Base-by-base conservation (phyloP, 2,797 vertebrate species). In the Acipenser transmontanus region DNA sequence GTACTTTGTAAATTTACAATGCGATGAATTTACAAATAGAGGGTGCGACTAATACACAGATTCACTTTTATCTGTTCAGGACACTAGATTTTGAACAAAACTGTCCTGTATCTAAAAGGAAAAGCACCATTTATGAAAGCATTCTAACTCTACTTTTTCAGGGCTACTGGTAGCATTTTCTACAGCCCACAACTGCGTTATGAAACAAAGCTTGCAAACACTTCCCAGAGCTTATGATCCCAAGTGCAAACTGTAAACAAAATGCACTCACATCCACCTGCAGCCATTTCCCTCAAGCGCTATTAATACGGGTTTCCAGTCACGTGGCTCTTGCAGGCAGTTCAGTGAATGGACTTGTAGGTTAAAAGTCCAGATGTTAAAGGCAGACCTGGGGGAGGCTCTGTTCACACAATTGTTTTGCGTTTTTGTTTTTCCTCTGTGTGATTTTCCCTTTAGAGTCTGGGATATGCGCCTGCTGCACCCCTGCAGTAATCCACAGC, bases 401-500 rank as follows among this genome's bases (percentile, higher is more conserved):
- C 1, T 34, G 82, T 91, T 91, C 90, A 90, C 90, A 91, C 88
- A 75, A 91, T 91, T 91, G 88, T 91, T 91, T 82, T 75, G 66
- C 72, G 59, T 69, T 66, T 70, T 74, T 76, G 70, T 76, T 78
- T 81, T 91, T 87, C 87, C 86, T 80, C 76, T 70, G 59, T 64
- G 68, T 47, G 34, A 34, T 34, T 34, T 34, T 34, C 34, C 34
- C 34, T 34, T 34, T 34, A 34, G 7, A 14, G 60, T 47, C 17
- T 47, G 77, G 78, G 67, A 81, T 74, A 70, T 78, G 69, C 20
- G 17, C 73, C 78, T 76, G 65, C 78, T 72, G 76, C 78, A 73
- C 0, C 65, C 69, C 71, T 68, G 68, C 14, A 67, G 54, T 70
- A 72, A 62, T 70, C 82, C 80, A 75, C 80, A 13, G 49, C 69